These are phyloP conservation scores for Escarpia spicata DNA, from an alignment of 2,888 invertebrate genomes.

Conservation along the genomic window DNA sequence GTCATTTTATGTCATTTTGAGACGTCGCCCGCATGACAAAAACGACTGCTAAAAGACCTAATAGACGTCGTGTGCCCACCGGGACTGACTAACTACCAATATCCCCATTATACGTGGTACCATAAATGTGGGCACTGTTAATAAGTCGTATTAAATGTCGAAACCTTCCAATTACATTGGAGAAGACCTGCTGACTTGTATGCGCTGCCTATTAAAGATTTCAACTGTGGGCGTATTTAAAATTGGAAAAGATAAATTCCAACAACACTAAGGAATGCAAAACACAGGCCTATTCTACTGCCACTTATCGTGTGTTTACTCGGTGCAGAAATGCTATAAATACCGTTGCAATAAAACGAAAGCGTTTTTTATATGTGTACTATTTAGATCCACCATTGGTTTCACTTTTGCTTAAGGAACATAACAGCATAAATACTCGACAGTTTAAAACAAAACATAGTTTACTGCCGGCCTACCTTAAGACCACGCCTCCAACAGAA, in stretches of 20 bases:
- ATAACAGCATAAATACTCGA: background rate
- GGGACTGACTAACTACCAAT: too few relatives aligned
- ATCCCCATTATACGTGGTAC: background rate
- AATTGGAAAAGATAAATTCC: background rate
- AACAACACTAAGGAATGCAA: background rate
- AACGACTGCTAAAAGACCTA: too few relatives aligned
- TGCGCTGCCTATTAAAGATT: background rate
- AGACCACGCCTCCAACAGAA: background rate
- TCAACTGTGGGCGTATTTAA: background rate
- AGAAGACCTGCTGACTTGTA: background rate
- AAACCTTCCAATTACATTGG: background rate
- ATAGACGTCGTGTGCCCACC: too few relatives aligned
- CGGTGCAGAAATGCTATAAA: too few relatives aligned
- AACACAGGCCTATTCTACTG: too few relatives aligned
- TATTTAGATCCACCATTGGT: background rate
- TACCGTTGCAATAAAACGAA: too few relatives aligned
- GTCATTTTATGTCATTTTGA: too few relatives aligned
- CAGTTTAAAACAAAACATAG: background rate
- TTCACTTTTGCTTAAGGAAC: background rate
- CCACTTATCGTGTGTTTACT: too few relatives aligned
- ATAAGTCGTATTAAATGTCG: background rate
- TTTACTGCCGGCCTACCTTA: background rate
- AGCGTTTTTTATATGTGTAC: too few relatives aligned
- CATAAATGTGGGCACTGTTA: background rate
- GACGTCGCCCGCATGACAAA: too few relatives aligned